Evolutionary conservation across 2,113 vertebrate species (phyloP).

Genomic region (Aptenodytes forsteri): DNA sequence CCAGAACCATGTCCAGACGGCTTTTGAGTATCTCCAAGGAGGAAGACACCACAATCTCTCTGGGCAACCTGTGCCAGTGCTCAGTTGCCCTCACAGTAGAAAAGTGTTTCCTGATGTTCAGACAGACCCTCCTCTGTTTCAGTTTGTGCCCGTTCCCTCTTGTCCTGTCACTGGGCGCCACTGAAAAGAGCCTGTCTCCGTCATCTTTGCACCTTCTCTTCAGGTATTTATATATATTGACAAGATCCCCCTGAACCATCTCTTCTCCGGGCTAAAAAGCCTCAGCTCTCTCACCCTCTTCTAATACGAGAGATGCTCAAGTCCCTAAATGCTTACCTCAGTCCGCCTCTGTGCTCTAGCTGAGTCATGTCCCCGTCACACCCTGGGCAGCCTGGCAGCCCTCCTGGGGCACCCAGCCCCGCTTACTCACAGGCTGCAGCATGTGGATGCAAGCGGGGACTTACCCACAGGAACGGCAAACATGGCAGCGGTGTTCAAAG

Average conservation of each 20-base stretch:
- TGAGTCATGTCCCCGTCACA: accelerated
- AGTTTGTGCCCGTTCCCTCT: background rate
- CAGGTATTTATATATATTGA: too few relatives aligned
- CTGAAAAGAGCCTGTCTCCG: background rate
- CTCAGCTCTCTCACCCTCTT: background rate
- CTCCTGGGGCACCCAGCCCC: accelerated
- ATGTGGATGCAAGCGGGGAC: accelerated
- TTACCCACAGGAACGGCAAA: background rate
- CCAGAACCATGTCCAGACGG: background rate
- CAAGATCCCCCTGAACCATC: background rate
- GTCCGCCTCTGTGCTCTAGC: background rate
- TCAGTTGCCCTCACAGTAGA: background rate
- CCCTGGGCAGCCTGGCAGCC: background rate
- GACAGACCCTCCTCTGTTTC: background rate
- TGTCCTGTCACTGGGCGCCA: background rate
- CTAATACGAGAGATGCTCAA: background rate
- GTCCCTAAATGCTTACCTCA: background rate
- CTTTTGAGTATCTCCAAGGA: background rate
- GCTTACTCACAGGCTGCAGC: background rate
- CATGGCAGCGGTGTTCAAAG: background rate
- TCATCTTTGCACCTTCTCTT: background rate
- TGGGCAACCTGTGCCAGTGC: background rate
- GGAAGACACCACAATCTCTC: background rate
- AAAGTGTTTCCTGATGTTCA: background rate
- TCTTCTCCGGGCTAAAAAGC: background rate